Conservation (phyloP, 2,797 vertebrate genomes). For the Scolopax bukidnonensis region DNA sequence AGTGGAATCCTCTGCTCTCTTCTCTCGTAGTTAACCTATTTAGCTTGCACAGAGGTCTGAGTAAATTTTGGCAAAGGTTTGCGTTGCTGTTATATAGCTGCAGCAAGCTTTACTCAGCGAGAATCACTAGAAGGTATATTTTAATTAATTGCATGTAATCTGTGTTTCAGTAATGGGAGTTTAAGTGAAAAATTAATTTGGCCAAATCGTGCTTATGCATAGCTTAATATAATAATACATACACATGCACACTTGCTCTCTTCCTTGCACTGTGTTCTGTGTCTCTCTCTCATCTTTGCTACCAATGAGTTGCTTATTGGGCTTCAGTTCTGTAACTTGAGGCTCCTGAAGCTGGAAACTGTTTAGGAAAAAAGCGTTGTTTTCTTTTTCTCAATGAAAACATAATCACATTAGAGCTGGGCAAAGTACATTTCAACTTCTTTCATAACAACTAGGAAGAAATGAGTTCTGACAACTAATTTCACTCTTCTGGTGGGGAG, state of each 20-base stretch:
- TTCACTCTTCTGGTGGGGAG: not conserved
- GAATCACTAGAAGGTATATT: not conserved
- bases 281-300: not conserved
- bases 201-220: not conserved
- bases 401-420: not conserved
- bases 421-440: not conserved
- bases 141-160: slow-evolving; percentile 3
- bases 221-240: not conserved
- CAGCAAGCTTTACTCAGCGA: not conserved
- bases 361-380: not conserved
- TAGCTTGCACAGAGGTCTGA: not conserved
- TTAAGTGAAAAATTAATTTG: slow-evolving; percentile 34
- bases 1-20: not conserved
- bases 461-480: not conserved
- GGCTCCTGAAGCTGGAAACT: not conserved
- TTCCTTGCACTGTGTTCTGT: not conserved
- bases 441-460: not conserved
- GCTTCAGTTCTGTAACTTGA: not conserved
- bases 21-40: not conserved
- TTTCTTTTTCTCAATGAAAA: not conserved
- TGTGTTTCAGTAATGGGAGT: not conserved
- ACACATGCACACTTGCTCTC: rapidly evolving
- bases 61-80: not conserved
- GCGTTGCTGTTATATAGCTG: not conserved
- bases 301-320: not conserved